A percentile compares a stretch with the other conserved stretches of the same genome.
Evolutionary conservation across 2,888 invertebrate species (phyloP).

Genomic region (Eulithis testata): DNA sequence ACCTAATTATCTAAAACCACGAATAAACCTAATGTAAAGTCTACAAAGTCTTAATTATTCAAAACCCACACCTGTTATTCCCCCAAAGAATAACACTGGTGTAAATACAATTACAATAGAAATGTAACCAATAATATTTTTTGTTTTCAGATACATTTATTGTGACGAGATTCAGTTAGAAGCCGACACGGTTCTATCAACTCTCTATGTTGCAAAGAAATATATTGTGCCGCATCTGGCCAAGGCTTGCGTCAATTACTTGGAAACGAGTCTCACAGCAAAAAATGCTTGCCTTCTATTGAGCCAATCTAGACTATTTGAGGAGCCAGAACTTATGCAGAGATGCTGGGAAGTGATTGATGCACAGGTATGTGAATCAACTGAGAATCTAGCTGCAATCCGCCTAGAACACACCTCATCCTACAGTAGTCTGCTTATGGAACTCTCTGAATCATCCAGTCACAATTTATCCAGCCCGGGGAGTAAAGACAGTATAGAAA

Average conservation of each 20-base stretch:
- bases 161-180: conserved; percentile 98
- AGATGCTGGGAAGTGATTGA: conserved; percentile 99
- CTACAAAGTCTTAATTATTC: no score
- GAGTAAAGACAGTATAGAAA: conserved; percentile 66
- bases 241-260: conserved; percentile 96
- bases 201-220: conserved; percentile 97
- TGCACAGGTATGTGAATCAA: conserved; percentile 92
- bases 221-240: conserved; percentile 98
- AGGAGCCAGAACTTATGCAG: conserved; percentile 98
- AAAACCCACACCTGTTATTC: no score
- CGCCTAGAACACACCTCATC: conserved; percentile 74
- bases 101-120: background rate
- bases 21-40: no score
- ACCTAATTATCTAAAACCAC: no score
- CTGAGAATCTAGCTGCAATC: conserved; percentile 77
- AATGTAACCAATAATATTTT: background rate
- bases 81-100: no score
- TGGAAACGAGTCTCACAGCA: conserved; percentile 97
- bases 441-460: conserved; percentile 74
- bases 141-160: conserved; percentile 93
- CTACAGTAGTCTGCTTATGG: conserved; percentile 74
- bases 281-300: conserved; percentile 98
- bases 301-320: conserved; percentile 97
- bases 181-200: conserved; percentile 97
- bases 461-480: conserved; percentile 72